These are phyloP conservation scores for Rhynchophorus ferrugineus DNA, from an alignment of 1,140 invertebrate species.

Conservation along the genomic window DNA sequence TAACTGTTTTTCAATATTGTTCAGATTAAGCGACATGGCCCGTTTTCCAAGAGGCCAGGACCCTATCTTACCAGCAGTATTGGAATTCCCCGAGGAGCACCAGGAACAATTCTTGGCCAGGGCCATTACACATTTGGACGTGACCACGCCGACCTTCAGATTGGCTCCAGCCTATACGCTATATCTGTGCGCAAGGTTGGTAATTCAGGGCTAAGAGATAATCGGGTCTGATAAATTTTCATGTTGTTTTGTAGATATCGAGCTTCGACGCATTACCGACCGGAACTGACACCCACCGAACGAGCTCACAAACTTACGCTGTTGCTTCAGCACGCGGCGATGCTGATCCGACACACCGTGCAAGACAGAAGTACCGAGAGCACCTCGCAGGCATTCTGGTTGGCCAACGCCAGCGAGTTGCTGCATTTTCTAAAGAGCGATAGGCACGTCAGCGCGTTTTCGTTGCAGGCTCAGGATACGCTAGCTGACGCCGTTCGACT, in stretches of 20 bases:
- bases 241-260: constrained; percentile 51
- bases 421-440: constrained; percentile 94
- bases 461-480: constrained; percentile 85
- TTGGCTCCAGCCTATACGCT: constrained; percentile 91
- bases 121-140: constrained; percentile 81
- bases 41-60: constrained; percentile 60
- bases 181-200: constrained; percentile 82
- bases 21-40: constrained; percentile 35
- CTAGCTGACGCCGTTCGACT: constrained; percentile 86
- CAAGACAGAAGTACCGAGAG: constrained; percentile 78
- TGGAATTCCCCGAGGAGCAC: constrained; percentile 91
- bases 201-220: no score
- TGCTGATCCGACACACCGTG: constrained; percentile 34
- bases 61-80: constrained; percentile 85
- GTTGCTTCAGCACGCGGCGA: constrained; percentile 80
- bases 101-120: constrained; percentile 85
- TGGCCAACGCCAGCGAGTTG: constrained; percentile 92
- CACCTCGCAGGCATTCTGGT: constrained; percentile 85
- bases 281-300: constrained; percentile 84
- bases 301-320: constrained; percentile 82
- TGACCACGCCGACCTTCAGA: constrained; percentile 74
- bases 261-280: constrained; percentile 87
- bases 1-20: no score
- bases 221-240: no score
- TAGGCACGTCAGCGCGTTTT: constrained; percentile 85